phyloP scores from a whole-genome alignment of 2,888 invertebrate species.

The Eudemis profundana region DNA sequence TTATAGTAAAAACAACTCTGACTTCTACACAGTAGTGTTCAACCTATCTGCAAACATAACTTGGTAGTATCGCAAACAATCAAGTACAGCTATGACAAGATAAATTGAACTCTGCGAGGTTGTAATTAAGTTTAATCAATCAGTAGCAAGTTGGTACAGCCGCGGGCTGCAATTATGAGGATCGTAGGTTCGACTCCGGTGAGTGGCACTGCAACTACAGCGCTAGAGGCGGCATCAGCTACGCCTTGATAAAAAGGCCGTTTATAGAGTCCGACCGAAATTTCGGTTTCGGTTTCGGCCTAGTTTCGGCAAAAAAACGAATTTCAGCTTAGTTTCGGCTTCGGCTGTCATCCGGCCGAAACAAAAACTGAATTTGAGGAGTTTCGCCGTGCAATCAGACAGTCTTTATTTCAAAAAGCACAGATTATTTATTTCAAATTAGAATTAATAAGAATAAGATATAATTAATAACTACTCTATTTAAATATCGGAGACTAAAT shows the following conservation, averaged over 20 bases:
- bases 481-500: no score
- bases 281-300: no score
- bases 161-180: conserved; percentile 15
- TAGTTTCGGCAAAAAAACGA: no score
- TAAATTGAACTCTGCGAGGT: conserved; percentile 22
- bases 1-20: conserved; percentile 24
- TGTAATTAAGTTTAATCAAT: conserved; percentile 35
- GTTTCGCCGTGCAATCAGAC: no score
- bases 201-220: neutral
- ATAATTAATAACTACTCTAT: no score
- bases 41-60: conserved; percentile 2
- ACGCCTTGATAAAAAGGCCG: conserved; percentile 1
- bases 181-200: conserved; percentile 4
- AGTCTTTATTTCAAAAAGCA: no score
- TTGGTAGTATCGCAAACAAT: neutral
- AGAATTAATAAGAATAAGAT: no score
- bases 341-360: no score
- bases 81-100: conserved; percentile 17
- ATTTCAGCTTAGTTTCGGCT: no score
- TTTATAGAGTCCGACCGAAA: no score
- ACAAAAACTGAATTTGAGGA: no score
- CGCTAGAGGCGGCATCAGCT: conserved; percentile 8
- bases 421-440: no score
- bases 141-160: conserved; percentile 14
- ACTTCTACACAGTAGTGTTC: neutral